Percentiles rank a stretch among this genome's conserved stretches.
These are phyloP conservation scores for Acipenser oxyrinchus DNA, from an alignment of 2,797 vertebrate species.

Conservation along the genomic window DNA sequence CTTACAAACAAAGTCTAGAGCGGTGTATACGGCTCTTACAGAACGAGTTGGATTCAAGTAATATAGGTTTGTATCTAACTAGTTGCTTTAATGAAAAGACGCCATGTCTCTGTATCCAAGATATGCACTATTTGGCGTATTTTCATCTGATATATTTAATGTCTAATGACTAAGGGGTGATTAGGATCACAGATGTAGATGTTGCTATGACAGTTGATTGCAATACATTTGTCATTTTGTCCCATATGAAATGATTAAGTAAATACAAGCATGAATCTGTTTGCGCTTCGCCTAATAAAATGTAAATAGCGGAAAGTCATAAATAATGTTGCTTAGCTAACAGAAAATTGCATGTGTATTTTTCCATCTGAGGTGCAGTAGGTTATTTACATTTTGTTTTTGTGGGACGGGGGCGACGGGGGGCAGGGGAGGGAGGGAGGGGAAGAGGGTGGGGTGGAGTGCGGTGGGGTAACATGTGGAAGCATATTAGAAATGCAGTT, in stretches of 20 bases:
- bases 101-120: not conserved
- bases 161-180: not conserved
- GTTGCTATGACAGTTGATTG: not conserved
- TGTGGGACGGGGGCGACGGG: no score
- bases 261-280: not conserved
- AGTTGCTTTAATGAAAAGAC: not conserved
- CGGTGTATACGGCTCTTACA: no score
- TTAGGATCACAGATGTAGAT: not conserved
- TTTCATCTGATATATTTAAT: not conserved
- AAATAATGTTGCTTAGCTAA: slow-evolving; percentile 1
- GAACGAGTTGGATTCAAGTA: no score
- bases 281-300: not conserved
- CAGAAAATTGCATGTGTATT: not conserved
- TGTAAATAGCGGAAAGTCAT: not conserved
- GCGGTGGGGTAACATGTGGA: no score
- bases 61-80: no score
- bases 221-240: not conserved
- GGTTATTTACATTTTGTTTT: no score
- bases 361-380: not conserved
- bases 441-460: no score
- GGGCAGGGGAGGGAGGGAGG: no score
- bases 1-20: no score
- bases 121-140: not conserved
- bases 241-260: not conserved
- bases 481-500: no score